Evolutionary conservation across 1,140 invertebrate genomes (phyloP), one percentile per base, ranked within the genome.

Genomic region (Psix sp.): DNA sequence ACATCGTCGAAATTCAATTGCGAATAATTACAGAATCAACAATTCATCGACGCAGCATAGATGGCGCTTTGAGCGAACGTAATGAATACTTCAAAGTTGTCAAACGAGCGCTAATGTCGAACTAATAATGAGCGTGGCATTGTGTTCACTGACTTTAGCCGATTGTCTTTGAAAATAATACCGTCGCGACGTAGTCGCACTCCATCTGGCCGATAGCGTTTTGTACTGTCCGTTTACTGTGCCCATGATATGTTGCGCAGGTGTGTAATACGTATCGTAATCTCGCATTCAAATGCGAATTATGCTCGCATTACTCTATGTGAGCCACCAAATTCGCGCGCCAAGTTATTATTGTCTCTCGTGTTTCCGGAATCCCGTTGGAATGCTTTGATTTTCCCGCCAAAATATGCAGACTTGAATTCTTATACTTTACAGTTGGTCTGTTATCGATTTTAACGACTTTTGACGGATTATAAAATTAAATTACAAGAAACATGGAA

Each of bases 91-190:
- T 59, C 51, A 63, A 57, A 49, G 56, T 63, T 71, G 46, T 63
- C 57, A 57, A 71, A 52, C 31, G 51, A 20, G 46, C 57, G 29
- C 42, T 65, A 59, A 57, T 63, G 43, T 39, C 52, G 68, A 6
- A 31, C 24, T 57, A 71, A 46, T 59, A 72, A 72, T 52, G 60
- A 57, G 42, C 45, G 40, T 3, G 16, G 17, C 21, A 65, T 63
- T 71, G 51, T 35, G 36, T 49, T 39, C 43, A 21, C 0, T 39
- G 39, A 65, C 68, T 65, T 46, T 39, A 46, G 36, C 33, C 45
- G 57, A 71, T 63, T 63, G 57, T 63, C 59, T 70, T 70, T 57
- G 67, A 63, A 71, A 63, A 71, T 71, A 71, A 62, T 51, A 42
- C 36, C 38, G 42, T 63, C 67, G 52, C 60, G 46, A 54, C 46